Evolutionary conservation across 2,888 invertebrate genomes (phyloP), one percentile per base, ranked within the genome.

Genomic region (Melinopterus prodromus): DNA sequence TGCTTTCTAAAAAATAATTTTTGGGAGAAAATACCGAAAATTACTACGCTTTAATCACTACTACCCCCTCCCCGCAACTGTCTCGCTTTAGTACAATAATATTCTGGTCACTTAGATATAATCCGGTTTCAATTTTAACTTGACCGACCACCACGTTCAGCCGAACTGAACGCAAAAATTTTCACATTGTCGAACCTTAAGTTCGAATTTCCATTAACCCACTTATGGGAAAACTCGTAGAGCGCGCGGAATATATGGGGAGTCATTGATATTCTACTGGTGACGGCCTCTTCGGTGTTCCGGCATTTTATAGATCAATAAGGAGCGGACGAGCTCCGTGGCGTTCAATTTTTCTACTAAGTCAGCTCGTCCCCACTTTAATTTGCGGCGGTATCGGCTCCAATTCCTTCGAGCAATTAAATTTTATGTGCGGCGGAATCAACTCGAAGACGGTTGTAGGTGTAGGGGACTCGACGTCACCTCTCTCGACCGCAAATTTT

Each of bases 271-370:
- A 53, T 53, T 53, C 53, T 12, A 12, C 7, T 53, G 53, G 53
- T 53, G 53, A 12, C 53, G 53, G 53, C 53, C 53, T 53, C 53
- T 53, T 53, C 53, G 9, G 12, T 53, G 53, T 53, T 53, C 53
- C 53, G 53, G 53, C 53, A 53, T 53, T 53, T 53, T 53, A 53
- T 53, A 53, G 53, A 53, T 53, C 53, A 53, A 53, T 53, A 53
- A 53, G 53, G 53, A 53, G 12, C 9, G 12, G 9, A 12, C 53
- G 53, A 53, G 53, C 53, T 12, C n/a, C n/a, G n/a, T n/a, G 53
- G 9, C 53, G 53, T 53, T 53, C 53, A 53, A 53, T 53, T 53
- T 53, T 53, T 53, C 53, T 53, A 53, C 53, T 53, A 53, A 53
- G 53, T 53, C 53, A 53, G 53, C 53, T 7, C 53, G 53, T 53